Conservation (phyloP, 2,888 invertebrate genomes). For the Cataglyphis livida region DNA sequence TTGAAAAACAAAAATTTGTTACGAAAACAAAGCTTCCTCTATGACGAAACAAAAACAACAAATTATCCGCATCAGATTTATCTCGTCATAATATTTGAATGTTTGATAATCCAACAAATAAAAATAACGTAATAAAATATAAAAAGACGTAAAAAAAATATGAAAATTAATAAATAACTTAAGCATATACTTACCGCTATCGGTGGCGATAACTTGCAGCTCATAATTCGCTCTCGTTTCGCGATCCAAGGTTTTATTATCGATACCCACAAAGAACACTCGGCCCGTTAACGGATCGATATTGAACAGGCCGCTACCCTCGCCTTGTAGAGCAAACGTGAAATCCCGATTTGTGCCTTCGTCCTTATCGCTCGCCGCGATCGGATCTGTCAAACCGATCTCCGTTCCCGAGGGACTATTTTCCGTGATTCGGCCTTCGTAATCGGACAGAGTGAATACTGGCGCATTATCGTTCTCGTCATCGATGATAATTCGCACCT, state of each 20-base stretch:
- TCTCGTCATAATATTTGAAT: background rate
- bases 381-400: constrained; percentile 89
- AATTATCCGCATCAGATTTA: background rate
- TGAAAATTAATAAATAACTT: background rate
- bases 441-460: constrained; percentile 89
- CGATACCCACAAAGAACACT: constrained; percentile 87
- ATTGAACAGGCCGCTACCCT: constrained; percentile 91
- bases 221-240: constrained; percentile 90
- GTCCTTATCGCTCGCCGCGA: constrained; percentile 92
- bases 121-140: background rate
- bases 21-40: no score
- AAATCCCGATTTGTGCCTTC: constrained; percentile 90
- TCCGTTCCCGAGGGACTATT: constrained; percentile 91
- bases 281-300: constrained; percentile 89
- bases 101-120: background rate
- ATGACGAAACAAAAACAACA: background rate
- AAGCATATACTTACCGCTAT: constrained; percentile 85
- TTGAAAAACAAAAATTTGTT: no score
- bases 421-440: constrained; percentile 93
- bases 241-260: constrained; percentile 88
- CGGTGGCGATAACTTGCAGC: constrained; percentile 91
- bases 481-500: constrained; percentile 90
- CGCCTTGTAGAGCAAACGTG: constrained; percentile 90
- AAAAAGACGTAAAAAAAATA: background rate
- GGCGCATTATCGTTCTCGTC: constrained; percentile 96